These are phyloP conservation scores for Akabosia matsudoensis DNA, from an alignment of 1,140 invertebrate species.

Conservation along the genomic window DNA sequence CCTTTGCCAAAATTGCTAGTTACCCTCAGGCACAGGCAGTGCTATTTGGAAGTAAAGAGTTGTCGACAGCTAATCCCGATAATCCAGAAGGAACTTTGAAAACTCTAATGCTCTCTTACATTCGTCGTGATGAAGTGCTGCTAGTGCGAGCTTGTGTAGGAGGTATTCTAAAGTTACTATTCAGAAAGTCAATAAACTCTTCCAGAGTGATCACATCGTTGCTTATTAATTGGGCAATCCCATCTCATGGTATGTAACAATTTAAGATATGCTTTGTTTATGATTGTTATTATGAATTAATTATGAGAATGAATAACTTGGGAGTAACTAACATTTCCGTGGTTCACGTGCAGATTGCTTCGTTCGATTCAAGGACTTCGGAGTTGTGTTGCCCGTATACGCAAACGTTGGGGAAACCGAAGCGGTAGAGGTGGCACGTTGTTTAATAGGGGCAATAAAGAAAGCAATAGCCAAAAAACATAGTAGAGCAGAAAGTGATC, in stretches of 20 bases:
- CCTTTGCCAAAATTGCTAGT: not conserved
- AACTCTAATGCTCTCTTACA: not conserved
- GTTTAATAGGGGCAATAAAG: not conserved
- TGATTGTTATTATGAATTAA: not conserved
- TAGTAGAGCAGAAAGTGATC: not conserved
- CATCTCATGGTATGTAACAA: not conserved
- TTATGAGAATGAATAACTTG: constrained; percentile 10
- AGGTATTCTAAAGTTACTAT: not conserved
- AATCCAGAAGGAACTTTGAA: not conserved
- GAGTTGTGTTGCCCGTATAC: not conserved
- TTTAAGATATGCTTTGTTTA: not conserved
- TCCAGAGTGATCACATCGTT: not conserved
- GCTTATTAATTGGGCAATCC: constrained; percentile 13
- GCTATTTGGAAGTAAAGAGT: not conserved
- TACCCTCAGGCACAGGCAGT: not conserved
- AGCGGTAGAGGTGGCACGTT: not conserved
- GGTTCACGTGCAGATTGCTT: not conserved
- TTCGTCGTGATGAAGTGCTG: not conserved
- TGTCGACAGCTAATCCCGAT: not conserved
- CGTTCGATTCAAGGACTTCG: not conserved
- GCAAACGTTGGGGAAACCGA: not conserved
- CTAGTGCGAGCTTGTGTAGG: not conserved
- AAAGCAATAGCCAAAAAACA: not conserved
- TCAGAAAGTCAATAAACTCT: not conserved
- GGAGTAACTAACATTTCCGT: not conserved